phyloP scores from a whole-genome alignment of 92 coral and sea anemone genomes.

The Paragorgia papillata region DNA sequence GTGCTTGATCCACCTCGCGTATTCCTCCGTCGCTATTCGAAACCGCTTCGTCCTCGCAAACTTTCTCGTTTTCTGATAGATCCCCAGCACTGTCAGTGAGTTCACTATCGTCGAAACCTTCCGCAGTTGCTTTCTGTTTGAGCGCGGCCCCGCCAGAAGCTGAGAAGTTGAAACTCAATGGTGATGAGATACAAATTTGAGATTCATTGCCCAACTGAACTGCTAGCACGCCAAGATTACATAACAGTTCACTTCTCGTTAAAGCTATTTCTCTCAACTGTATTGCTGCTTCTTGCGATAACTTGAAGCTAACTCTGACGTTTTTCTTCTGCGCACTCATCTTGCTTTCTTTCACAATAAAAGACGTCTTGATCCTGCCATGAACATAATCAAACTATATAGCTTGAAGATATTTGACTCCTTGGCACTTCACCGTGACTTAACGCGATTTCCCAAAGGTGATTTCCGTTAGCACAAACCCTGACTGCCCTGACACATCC shows the following conservation, averaged over 20 bases:
- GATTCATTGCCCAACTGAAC: conserved; percentile 39
- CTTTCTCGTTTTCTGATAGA: background rate
- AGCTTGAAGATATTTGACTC: conserved; percentile 1
- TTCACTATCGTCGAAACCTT: background rate
- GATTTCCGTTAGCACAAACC: conserved; percentile 18
- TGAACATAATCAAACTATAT: too few species aligned
- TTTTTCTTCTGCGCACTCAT: conserved; percentile 17
- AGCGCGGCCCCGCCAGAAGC: too few species aligned
- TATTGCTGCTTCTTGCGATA: conserved; percentile 34
- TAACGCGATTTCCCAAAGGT: background rate
- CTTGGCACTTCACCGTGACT: too few species aligned
- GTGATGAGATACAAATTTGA: conserved; percentile 37
- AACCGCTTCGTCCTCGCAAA: background rate
- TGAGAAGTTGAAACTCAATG: conserved; percentile 9
- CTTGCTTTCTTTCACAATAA: background rate
- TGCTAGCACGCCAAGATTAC: conserved; percentile 29
- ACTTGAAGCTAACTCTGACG: conserved; percentile 34
- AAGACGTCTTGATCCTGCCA: background rate
- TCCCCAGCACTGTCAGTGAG: background rate
- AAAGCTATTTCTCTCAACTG: conserved; percentile 36
- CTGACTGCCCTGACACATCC: background rate
- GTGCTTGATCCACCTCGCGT: conserved; percentile 15
- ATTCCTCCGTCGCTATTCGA: conserved; percentile 31
- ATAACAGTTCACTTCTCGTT: conserved; percentile 14
- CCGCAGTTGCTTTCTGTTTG: background rate